Evolutionary conservation across 1,140 invertebrate species (phyloP), one percentile per base, ranked within the genome.

Genomic region (Hylaeus volcanicus): DNA sequence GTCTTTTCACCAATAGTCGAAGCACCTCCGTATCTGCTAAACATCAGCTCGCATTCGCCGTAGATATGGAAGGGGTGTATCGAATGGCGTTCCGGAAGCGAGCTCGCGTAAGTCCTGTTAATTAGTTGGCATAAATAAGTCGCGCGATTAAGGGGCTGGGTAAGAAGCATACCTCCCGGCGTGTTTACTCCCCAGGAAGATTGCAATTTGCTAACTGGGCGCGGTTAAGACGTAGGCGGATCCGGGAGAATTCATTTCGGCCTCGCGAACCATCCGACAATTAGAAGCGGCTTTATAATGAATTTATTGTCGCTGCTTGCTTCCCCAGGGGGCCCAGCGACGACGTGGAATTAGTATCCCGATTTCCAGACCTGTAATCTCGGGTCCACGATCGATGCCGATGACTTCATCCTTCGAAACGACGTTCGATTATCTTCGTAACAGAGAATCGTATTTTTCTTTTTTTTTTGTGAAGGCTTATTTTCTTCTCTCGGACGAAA

Each of bases 81-180:
- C 41, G n/a, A 60, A 58, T 12, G 14, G 5, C 26, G n/a, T 14
- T 43, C 37, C 41, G 79, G 71, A 75, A 63, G 45, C 41, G 39
- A 65, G 63, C 74, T 82, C 73, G 51, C 68, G 58, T 37, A 26
- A 37, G 61, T 64, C 14, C 73, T 77, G 81, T 86, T 86, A 86
- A 86, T 86, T 86, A 86, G 71, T 45, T 63, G 58, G 74, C 75
- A 86, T 84, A 86, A 86, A 85, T 86, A 86, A 79, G 84, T 86
- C 68, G 41, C 39, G 58, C 85, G 85, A 86, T 86, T 86, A 82
- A 82, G 68, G 71, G 75, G 69, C 37, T 45, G 61, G 71, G 68
- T 82, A 79, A 83, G 84, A 64, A 83, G 84, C 51, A 45, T 82
- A 85, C 80, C 72, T 76, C 68, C 72, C 60, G 79, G 82, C 80